phyloP scores from a whole-genome alignment of 2,888 invertebrate genomes.

The Perithous albicinctus region DNA sequence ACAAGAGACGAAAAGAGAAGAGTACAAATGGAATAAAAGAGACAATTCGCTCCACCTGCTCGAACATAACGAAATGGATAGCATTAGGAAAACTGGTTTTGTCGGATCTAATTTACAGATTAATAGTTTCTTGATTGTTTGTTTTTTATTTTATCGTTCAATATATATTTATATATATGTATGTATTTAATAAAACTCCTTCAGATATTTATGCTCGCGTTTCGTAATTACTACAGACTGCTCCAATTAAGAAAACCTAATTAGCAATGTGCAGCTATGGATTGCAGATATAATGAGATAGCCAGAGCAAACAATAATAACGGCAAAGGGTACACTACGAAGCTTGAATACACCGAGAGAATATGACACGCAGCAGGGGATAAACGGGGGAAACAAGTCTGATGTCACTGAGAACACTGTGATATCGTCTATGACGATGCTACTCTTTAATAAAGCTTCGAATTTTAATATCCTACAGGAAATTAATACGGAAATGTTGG shows the following conservation, averaged over 20 bases:
- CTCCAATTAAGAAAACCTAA: conserved; percentile 25
- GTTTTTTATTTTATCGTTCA: neutral
- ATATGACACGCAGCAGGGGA: neutral
- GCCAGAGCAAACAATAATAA: conserved; percentile 2
- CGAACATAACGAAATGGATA: conserved; percentile 10
- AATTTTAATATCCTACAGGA: conserved; percentile 54
- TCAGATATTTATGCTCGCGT: neutral
- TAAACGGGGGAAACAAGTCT: conserved; percentile 1
- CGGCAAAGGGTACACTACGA: neutral
- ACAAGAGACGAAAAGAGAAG: neutral
- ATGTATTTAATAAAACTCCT: too few relatives aligned
- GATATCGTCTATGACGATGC: neutral
- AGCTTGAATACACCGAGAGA: conserved; percentile 8
- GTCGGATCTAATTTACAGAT: neutral
- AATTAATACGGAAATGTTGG: conserved; percentile 41
- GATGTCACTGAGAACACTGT: neutral
- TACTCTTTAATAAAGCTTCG: conserved; percentile 42
- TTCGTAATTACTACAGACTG: conserved; percentile 1
- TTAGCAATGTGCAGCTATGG: conserved; percentile 12
- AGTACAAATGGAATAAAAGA: conserved; percentile 5
- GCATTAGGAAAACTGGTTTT: conserved; percentile 1
- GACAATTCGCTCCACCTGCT: conserved; percentile 61
- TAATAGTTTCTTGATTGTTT: neutral
- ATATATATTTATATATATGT: too few relatives aligned
- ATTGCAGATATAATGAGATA: conserved; percentile 12